Base-by-base conservation (phyloP, 2,888 invertebrate genomes). In the Oasisia sp. region DNA sequence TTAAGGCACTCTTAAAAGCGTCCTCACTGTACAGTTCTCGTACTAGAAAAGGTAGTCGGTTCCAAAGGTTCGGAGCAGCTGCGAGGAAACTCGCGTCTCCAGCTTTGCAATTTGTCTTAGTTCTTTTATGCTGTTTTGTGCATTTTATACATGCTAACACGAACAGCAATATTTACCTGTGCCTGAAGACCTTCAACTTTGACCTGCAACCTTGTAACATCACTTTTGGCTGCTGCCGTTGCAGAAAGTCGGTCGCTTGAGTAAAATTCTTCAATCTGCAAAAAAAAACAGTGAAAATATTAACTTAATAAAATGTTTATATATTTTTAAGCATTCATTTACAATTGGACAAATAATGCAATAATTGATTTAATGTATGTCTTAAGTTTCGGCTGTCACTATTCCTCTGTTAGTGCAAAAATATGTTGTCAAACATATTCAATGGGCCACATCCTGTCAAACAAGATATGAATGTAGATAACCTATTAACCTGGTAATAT, bases 201-300 rank as follows among this genome's bases (percentile, higher is more conserved):
- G 12, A 96, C 95, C 91, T 95, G 95, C 7, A 95, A 93, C 4
- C 94, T 93, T 27, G 95, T 95, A 27, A 95, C 93, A 91, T 96
- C 96, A 94, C 94, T 94, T 50, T 95, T 94, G 8, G 95, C 94
- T 14, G 94, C 93, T 91, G 95, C 96, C 44, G 95, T 91, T 50
- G 95, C 94, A 90, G 94, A 93, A 92, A 95, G 92, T 38, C 95
- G 95, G 74, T 94, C 95, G 14, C 94, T 92, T 74, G 94, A 94
- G 19, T 95, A 93, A 14, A 94, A 93, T 91, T 96, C 96, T 44
- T 94, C 94, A 91, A 95, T 93, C 95, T 96, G 93, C 2, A 94
- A 94, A 92, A 92, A 92, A 90, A 89, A 19, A n/a, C 45, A 19
- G 45, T 38, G 32, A 50, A 14, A n/a, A 32, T 74, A 11, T 74